Evolutionary conservation across 1,140 invertebrate genomes (phyloP), one percentile per base, ranked within the genome.

Genomic region (Acarapis woodi): DNA sequence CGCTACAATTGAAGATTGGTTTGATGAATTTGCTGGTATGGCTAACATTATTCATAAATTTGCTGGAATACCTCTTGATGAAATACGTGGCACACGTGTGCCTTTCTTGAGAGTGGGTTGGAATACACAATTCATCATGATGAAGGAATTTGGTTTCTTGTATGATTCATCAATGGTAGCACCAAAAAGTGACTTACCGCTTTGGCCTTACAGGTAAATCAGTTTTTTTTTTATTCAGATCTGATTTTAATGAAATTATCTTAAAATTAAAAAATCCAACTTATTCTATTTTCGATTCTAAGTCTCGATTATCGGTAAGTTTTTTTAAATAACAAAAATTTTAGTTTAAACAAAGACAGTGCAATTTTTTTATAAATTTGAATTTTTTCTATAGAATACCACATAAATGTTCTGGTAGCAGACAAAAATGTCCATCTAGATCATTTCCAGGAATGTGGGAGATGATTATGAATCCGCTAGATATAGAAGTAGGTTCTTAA

Each of bases 171-270:
- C 79, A 2, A 85, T 88, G 48, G 85, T 80, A 0, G 79, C 78
- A 18, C 73, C 79, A 60, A 82, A 37, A 68, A 72, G 12, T 70
- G 77, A 43, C 23, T 36, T 74, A 4, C 80, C 79, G 22, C 75
- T 88, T 49, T 90, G 82, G 82, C 82, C 82, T 0, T 88, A 87
- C 62, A 90, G n/a, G n/a, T n/a, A n/a, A n/a, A n/a, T n/a, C n/a
- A n/a, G n/a, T n/a, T n/a, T n/a, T n/a, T n/a, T n/a, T n/a, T n/a
- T n/a, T n/a, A n/a, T n/a, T n/a, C n/a, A n/a, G n/a, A n/a, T n/a
- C n/a, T n/a, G n/a, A n/a, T n/a, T n/a, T n/a, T n/a, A n/a, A n/a
- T n/a, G n/a, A n/a, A n/a, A n/a, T n/a, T n/a, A n/a, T n/a, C n/a
- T n/a, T n/a, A n/a, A n/a, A n/a, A n/a, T n/a, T n/a, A n/a, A n/a